These are phyloP conservation scores for Tetrax tetrax DNA, from an alignment of 2,113 vertebrate genomes.

Conservation along the genomic window DNA sequence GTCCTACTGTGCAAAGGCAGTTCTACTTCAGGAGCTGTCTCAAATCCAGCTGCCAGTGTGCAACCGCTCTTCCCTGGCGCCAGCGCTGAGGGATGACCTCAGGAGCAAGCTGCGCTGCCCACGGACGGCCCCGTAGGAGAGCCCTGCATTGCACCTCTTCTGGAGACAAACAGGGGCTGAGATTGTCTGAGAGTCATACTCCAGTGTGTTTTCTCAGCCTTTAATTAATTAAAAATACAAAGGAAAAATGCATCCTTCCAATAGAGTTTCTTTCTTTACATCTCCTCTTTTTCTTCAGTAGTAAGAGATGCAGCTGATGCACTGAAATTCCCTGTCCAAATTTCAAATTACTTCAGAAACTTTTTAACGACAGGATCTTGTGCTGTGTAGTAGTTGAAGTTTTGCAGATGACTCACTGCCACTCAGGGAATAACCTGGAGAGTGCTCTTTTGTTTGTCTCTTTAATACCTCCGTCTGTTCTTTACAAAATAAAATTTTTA, in stretches of 20 bases:
- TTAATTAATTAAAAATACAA: not conserved
- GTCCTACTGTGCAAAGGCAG: not conserved
- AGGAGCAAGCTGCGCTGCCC: not conserved
- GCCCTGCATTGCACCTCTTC: too few relatives aligned
- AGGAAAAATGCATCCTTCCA: not conserved
- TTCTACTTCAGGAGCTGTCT: not conserved
- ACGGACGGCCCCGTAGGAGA: not conserved
- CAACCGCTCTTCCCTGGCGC: not conserved
- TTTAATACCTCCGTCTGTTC: not conserved
- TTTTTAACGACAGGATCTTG: not conserved
- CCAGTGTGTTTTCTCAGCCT: not conserved
- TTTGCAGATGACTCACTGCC: not conserved
- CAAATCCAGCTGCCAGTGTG: not conserved
- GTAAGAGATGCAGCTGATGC: not conserved
- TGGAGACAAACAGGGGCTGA: not conserved
- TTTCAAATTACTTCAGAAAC: not conserved
- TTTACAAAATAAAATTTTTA: not conserved
- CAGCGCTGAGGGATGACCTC: not conserved
- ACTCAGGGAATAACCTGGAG: not conserved
- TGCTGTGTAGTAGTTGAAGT: not conserved
- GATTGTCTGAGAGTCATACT: not conserved
- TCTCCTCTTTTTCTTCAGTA: not conserved
- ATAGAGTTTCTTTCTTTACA: not conserved
- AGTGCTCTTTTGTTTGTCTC: not conserved
- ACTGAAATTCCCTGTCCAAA: not conserved